These are phyloP conservation scores for Xerus inauris DNA, from an alignment of 2,113 vertebrate species.

Conservation along the genomic window DNA sequence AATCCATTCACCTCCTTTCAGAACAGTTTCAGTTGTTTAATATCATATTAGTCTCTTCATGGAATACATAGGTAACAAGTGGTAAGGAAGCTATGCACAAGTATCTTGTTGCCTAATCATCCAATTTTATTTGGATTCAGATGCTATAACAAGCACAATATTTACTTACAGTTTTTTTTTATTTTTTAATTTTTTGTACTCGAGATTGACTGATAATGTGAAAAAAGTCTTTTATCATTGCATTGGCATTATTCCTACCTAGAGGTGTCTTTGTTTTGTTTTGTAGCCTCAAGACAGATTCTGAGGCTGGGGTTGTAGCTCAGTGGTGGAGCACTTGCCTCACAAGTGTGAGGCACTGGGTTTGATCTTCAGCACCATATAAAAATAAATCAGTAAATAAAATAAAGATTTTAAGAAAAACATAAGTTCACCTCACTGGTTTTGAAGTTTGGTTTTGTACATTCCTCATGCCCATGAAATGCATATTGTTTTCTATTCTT, in stretches of 20 bases:
- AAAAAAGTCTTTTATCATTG: too few relatives aligned
- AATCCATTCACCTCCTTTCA: neutral
- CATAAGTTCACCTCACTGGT: neutral
- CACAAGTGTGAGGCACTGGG: too few relatives aligned
- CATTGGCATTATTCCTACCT: neutral
- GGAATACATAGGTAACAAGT: neutral
- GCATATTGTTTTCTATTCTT: neutral
- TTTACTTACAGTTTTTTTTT: conserved; percentile 19
- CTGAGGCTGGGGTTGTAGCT: too few relatives aligned
- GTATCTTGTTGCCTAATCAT: neutral
- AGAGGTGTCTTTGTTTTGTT: neutral
- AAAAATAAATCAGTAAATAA: too few relatives aligned
- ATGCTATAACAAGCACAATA: neutral
- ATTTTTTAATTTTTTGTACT: too few relatives aligned
- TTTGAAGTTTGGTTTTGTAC: neutral
- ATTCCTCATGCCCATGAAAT: neutral
- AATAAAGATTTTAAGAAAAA: too few relatives aligned
- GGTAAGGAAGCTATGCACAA: neutral
- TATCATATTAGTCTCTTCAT: neutral
- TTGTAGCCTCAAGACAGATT: neutral
- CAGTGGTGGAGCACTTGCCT: too few relatives aligned
- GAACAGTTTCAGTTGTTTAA: neutral
- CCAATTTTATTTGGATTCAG: neutral
- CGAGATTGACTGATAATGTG: too few relatives aligned
- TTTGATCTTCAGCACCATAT: too few relatives aligned